Evolutionary conservation across 2,113 vertebrate species (phyloP).

Genomic region (Pyrgilauda ruficollis): DNA sequence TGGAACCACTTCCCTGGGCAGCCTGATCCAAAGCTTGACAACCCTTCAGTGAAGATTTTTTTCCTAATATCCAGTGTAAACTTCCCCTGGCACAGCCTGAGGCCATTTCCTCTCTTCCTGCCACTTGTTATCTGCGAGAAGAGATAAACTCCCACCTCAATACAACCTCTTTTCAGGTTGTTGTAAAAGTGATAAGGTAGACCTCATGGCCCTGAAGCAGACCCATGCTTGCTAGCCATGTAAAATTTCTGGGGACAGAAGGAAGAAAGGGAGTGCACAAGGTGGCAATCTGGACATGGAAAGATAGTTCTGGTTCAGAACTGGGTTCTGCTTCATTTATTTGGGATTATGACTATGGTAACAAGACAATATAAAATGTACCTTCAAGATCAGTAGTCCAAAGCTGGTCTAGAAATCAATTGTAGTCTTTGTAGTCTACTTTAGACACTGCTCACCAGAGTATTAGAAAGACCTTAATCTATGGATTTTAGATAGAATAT

Average conservation of each 20-base stretch:
- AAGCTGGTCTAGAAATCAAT: neutral
- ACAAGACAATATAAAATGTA: neutral
- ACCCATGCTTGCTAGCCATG: neutral
- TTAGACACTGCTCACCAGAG: neutral
- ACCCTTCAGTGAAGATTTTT: neutral
- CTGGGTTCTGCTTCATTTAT: neutral
- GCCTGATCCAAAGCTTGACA: neutral
- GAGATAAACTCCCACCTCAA: neutral
- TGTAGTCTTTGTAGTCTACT: neutral
- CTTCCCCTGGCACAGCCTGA: neutral
- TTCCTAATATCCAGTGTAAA: neutral
- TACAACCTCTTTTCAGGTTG: neutral
- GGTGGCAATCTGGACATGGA: fast-evolving
- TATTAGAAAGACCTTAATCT: neutral
- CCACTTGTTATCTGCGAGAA: neutral
- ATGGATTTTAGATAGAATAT: neutral
- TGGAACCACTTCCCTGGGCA: neutral
- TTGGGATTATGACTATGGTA: neutral
- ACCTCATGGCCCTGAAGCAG: neutral
- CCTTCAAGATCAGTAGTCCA: neutral
- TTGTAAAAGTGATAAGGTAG: neutral
- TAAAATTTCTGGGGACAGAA: neutral
- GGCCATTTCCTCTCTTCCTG: neutral
- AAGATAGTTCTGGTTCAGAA: neutral
- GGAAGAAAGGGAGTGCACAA: neutral